Evolutionary conservation across 2,888 invertebrate genomes (phyloP).

Genomic region (Nomada goodeniana): DNA sequence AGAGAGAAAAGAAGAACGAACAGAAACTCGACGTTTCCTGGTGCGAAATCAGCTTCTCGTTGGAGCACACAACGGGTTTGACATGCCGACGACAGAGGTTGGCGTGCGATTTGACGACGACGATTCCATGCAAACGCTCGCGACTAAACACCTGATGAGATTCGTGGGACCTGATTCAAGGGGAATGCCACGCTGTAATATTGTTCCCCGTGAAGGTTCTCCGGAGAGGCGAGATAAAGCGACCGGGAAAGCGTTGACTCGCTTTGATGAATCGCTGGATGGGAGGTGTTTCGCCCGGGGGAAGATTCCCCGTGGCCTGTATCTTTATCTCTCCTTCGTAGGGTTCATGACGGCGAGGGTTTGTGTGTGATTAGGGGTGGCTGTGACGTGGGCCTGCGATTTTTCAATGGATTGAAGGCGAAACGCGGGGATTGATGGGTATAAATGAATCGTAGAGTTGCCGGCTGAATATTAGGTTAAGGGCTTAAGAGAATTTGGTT

Average conservation of each 20-base stretch:
- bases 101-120: constrained; percentile 61
- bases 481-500: too few relatives aligned
- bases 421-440: neutral
- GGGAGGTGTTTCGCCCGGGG: neutral
- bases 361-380: neutral
- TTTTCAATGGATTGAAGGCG: neutral
- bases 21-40: neutral
- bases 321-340: constrained; percentile 3
- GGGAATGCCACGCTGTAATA: constrained; percentile 18
- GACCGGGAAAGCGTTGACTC: constrained; percentile 15
- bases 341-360: neutral
- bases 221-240: constrained; percentile 8
- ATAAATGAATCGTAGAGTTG: neutral
- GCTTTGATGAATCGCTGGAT: constrained; percentile 31
- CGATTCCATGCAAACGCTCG: constrained; percentile 45
- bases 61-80: constrained; percentile 13
- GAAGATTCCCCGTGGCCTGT: neutral
- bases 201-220: constrained; percentile 4
- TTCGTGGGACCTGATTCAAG: constrained; percentile 28
- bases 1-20: neutral
- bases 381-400: neutral
- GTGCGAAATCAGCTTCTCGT: neutral
- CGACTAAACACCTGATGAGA: constrained; percentile 34
- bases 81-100: constrained; percentile 54
- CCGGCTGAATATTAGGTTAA: too few relatives aligned